Base-by-base conservation (phyloP, 2,888 invertebrate species). In the Peribatodes rhomboidaria region DNA sequence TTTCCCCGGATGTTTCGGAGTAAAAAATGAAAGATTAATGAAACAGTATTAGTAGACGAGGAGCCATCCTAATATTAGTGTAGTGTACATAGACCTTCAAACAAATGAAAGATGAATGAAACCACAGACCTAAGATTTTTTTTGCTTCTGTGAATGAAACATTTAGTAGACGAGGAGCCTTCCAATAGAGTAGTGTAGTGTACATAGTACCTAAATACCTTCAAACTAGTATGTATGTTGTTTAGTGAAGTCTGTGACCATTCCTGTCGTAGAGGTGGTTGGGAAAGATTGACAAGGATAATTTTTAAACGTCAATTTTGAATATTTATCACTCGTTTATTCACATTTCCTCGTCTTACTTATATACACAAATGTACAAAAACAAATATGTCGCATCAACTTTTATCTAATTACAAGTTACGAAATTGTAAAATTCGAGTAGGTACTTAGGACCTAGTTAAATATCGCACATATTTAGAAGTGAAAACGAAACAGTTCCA, bases 331-430 rank as follows among this genome's bases (percentile, higher is more conserved):
- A 92, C 90, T 91, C 89, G 75, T 92, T 87, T 92, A 92, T 92
- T 92, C 90, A 90, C 87, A 89, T 85, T 84, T 73, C 78, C 74
- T 78, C 74, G 65, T 76, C 72, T 81, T 81, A 79, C 69, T 80
- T 88, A 89, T 90, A 87, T 90, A 91, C 89, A 90, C 77, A 65
- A 69, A 90, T 90, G 68, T 92, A 92, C 90, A 92, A 85, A 79
- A 85, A 79, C 74, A 72, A 66, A 65, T 72, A 72, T 65, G 73
- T 65, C 61, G 46, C 67, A 62, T 61, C 56, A 37, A 55, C 35
- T 50, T 16, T 16, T 33, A 50, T 41, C 1, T 33, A 27, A 35
- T 44, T 52, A 11, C 50, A 14, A 42, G 27, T 27, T 27, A 27
- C 2, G 18, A 46, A 50, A 37, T 22, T 44, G 20, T 13, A 44